Evolutionary conservation across 35 echinoderm and acorn worm species (phyloP), one percentile per base, ranked within the genome.

Genomic region (Antedon bifida): DNA sequence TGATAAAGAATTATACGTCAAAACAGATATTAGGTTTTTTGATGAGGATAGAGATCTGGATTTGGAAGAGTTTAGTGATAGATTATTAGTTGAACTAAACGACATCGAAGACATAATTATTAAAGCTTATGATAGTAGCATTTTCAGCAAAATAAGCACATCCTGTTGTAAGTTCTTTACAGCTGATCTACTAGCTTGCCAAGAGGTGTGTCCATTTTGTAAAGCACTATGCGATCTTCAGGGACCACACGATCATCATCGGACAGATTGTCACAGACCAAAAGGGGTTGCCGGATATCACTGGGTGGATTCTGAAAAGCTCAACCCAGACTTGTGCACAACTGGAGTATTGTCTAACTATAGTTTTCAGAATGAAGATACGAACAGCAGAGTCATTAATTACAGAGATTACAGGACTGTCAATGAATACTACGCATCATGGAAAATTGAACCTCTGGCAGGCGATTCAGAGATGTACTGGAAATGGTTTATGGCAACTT

Each of bases 401-500:
- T 86, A 77, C 32, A 86, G 56, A 45, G 85, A 86, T 3, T 86
- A 86, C 35, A n/a, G 36, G 32, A 86, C 29, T 26, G 85, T 79
- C 55, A 64, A 64, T 64, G 51, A 64, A 64, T 64, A 11, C 19
- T 80, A 44, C 56, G 39, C 36, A 12, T 28, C n/a, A 26, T 86
- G 85, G 85, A 79, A 76, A 33, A 86, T 31, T 30, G 34, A 76
- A 21, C 78, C 79, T 8, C 79, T 34, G 17, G 77, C 78, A 16
- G 79, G 30, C 7, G 85, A 79, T 33, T 77, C 85, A 64, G 55
- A 76, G 16, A 21, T 39, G 31, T 86, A 86, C 75, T 86, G 85
- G 85, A 86, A 86, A 45, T 33, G 30, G 85, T 76, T 86, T 4
- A 64, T 64, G 51, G 19, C 51, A 64, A 64, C 51, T 26, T 64